Percentiles rank a stretch among this genome's conserved stretches.
phyloP scores from a whole-genome alignment of 2,797 vertebrate species.

The Acridotheres tristis region DNA sequence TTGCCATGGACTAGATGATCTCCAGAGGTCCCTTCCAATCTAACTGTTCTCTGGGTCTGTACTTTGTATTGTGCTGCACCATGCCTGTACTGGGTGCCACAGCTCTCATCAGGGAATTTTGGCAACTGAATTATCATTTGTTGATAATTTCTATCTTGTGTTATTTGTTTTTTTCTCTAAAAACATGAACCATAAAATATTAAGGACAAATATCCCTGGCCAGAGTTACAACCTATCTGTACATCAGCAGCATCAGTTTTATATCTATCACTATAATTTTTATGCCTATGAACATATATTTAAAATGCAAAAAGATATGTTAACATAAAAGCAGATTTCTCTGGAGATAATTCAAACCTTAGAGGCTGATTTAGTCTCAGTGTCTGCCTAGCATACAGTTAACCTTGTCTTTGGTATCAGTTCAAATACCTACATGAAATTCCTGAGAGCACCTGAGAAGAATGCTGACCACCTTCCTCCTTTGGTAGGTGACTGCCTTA shows the following conservation, averaged over 20 bases:
- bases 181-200: neutral
- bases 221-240: neutral
- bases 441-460: fast-evolving
- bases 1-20: neutral
- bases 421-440: fast-evolving
- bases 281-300: neutral
- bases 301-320: neutral
- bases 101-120: neutral
- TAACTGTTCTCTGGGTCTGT: neutral
- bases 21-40: neutral
- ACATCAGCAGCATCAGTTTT: neutral
- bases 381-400: neutral
- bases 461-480: fast-evolving
- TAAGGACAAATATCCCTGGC: neutral
- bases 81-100: fast-evolving
- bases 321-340: neutral
- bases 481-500: neutral
- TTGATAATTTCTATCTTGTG: neutral
- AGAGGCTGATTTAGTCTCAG: neutral
- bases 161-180: neutral
- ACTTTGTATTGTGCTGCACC: neutral
- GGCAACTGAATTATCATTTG: neutral
- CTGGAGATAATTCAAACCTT: neutral
- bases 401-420: neutral
- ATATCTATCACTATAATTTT: neutral